phyloP scores from a whole-genome alignment of 2,113 vertebrate species.

The Phasianus colchicus region DNA sequence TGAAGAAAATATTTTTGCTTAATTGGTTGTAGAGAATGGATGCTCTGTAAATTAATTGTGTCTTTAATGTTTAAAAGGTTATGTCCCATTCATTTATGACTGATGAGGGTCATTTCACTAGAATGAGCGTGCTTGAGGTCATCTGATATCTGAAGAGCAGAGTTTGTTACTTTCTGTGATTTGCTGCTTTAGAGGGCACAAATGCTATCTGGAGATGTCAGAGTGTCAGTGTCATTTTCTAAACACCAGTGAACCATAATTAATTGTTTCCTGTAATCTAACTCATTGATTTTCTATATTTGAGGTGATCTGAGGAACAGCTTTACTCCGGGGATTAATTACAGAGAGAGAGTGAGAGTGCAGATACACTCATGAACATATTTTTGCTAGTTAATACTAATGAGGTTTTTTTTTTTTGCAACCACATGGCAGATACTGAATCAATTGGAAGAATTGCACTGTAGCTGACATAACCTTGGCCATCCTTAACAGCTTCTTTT shows the following conservation, averaged over 20 bases:
- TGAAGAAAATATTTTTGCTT: slow-evolving; percentile 38
- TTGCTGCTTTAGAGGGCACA: slow-evolving; percentile 3
- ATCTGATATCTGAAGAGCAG: neutral
- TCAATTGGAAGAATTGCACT: neutral
- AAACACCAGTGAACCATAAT: slow-evolving; percentile 22
- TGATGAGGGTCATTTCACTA: slow-evolving; percentile 22
- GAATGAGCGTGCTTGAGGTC: slow-evolving; percentile 7
- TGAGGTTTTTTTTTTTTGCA: slow-evolving; percentile 15
- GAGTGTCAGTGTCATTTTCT: slow-evolving; percentile 26
- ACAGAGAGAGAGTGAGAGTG: neutral
- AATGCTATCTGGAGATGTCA: neutral
- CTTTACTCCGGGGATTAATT: slow-evolving; percentile 54
- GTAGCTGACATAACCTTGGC: neutral
- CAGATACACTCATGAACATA: neutral
- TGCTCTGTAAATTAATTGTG: slow-evolving; percentile 26
- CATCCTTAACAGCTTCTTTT: neutral
- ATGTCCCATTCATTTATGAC: slow-evolving; percentile 21
- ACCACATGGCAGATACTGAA: neutral
- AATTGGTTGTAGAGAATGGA: slow-evolving; percentile 6
- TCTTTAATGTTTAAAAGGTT: slow-evolving; percentile 30
- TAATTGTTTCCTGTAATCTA: slow-evolving; percentile 58
- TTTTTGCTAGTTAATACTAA: slow-evolving; percentile 41
- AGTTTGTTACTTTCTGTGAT: slow-evolving; percentile 32
- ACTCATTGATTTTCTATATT: slow-evolving; percentile 29
- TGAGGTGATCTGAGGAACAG: slow-evolving; percentile 25